Percentiles rank a stretch among this genome's conserved stretches.
These are phyloP conservation scores for Eurois occulta DNA, from an alignment of 2,888 invertebrate species.

Conservation along the genomic window DNA sequence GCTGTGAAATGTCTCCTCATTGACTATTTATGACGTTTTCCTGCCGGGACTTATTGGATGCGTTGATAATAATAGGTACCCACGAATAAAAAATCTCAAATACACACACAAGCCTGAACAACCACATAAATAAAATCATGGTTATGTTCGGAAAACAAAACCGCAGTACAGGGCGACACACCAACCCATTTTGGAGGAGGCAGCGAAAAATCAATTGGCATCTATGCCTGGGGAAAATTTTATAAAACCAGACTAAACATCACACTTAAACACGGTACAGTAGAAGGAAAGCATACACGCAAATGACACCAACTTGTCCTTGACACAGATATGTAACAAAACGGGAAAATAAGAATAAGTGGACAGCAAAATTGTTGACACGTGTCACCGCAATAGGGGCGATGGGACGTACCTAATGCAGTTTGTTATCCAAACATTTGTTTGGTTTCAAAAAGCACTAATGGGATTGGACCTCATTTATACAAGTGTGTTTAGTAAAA, in stretches of 20 bases:
- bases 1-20: background rate
- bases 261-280: background rate
- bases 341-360: background rate
- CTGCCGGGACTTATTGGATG: background rate
- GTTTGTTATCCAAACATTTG: background rate
- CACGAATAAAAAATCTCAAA: background rate
- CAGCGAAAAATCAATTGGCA: background rate
- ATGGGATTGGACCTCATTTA: background rate
- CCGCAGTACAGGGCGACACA: background rate
- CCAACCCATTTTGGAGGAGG: background rate
- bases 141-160: background rate
- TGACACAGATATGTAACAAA: constrained; percentile 20
- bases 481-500: background rate
- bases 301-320: constrained; percentile 10
- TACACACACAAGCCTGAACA: background rate
- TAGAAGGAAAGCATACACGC: background rate
- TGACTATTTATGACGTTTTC: background rate
- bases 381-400: background rate
- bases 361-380: background rate
- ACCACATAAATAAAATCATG: background rate
- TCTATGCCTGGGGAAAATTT: background rate
- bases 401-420: background rate
- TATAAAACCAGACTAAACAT: background rate
- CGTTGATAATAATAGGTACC: background rate
- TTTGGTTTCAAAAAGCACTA: background rate